These are phyloP conservation scores for Chaetorhynchus papuensis DNA, from an alignment of 2,113 vertebrate species.

Conservation along the genomic window DNA sequence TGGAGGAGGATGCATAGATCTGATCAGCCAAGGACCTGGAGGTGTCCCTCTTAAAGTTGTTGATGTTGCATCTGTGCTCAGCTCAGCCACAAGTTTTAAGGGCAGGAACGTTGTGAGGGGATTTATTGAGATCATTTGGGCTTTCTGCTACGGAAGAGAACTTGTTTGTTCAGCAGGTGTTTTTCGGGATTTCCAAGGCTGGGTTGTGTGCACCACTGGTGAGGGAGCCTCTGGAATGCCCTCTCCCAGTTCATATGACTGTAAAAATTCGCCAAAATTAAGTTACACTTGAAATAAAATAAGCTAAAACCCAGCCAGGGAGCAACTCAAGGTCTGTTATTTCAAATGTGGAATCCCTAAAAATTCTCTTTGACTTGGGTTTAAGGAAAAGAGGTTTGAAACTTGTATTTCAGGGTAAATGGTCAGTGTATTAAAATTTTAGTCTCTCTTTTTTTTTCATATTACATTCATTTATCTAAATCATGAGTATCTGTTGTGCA, in stretches of 20 bases:
- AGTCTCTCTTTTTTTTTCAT: rapidly evolving
- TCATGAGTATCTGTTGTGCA: not conserved
- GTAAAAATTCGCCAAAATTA: not conserved
- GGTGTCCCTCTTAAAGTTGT: not conserved
- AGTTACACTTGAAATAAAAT: not conserved
- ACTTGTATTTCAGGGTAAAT: not conserved
- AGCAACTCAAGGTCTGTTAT: not conserved
- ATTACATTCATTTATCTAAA: not conserved
- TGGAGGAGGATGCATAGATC: not conserved
- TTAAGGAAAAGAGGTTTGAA: not conserved
- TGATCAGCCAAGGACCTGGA: not conserved
- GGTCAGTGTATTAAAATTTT: not conserved
- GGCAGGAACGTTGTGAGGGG: rapidly evolving
- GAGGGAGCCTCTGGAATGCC: not conserved
- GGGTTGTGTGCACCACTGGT: not conserved
- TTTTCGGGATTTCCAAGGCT: not conserved
- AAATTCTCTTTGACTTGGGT: not conserved
- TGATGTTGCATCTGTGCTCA: not conserved
- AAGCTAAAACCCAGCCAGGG: not conserved
- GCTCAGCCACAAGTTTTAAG: not conserved
- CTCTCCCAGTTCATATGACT: not conserved
- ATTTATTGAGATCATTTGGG: not conserved
- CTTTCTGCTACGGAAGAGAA: not conserved
- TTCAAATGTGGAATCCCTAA: not conserved
- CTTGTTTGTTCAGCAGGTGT: not conserved